Evolutionary conservation across 2,113 vertebrate species (phyloP).

Genomic region (Suricata suricatta): DNA sequence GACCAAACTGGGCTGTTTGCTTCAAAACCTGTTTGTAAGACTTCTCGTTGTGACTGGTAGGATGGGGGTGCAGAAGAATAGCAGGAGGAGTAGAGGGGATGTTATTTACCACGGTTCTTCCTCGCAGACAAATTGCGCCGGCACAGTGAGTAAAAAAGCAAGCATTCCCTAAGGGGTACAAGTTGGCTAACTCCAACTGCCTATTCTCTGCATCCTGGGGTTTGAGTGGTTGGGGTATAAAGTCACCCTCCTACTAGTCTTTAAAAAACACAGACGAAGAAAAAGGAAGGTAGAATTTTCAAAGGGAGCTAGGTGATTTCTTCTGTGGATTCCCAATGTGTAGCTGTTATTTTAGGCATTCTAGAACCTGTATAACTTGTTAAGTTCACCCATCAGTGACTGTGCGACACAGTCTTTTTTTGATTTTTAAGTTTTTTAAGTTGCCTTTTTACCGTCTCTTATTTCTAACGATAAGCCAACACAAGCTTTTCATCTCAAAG

Average conservation of each 20-base stretch:
- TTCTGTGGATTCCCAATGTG: background rate
- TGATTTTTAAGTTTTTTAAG: too few species aligned
- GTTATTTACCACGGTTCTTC: background rate
- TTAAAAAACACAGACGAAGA: background rate
- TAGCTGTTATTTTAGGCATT: slow-evolving; percentile 27
- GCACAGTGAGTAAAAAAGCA: background rate
- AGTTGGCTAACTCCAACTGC: background rate
- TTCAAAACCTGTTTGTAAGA: slow-evolving; percentile 21
- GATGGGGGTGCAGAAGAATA: background rate
- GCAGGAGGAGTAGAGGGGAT: background rate
- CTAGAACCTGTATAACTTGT: background rate
- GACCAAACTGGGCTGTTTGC: background rate
- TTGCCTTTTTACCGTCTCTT: background rate
- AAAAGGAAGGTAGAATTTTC: background rate
- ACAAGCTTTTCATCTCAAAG: slow-evolving; percentile 9
- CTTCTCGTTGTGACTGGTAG: slow-evolving; percentile 24
- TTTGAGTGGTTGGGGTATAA: slow-evolving; percentile 19
- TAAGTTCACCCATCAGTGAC: slow-evolving; percentile 12
- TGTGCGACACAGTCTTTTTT: background rate
- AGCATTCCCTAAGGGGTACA: background rate
- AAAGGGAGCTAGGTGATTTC: slow-evolving; percentile 6
- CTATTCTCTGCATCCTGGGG: background rate
- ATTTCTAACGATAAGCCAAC: slow-evolving; percentile 34
- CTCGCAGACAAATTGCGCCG: background rate
- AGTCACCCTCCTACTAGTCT: background rate